Percentiles rank a stretch among this genome's conserved stretches.
These are phyloP conservation scores for Oeneis ivallda DNA, from an alignment of 2,888 invertebrate species.

Conservation along the genomic window DNA sequence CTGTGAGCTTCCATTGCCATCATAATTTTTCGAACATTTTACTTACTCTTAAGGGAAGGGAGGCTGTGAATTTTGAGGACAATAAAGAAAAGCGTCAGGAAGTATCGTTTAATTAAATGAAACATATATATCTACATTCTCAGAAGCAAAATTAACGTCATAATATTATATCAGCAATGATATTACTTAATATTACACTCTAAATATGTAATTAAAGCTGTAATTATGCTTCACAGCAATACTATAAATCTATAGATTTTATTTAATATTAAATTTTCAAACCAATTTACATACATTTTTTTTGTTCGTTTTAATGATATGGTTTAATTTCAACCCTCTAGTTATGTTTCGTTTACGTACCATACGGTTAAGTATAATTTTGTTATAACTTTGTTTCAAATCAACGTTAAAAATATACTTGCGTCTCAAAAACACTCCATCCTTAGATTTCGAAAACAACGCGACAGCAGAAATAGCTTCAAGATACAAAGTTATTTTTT, in stretches of 20 bases:
- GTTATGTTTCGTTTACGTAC: constrained; percentile 40
- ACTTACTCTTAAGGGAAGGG: constrained; percentile 27
- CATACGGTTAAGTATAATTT: constrained; percentile 24
- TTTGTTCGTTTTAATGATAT: constrained; percentile 49
- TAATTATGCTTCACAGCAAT: constrained; percentile 54
- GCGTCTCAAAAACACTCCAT: too few relatives aligned
- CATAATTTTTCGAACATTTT: constrained; percentile 33
- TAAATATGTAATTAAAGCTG: constrained; percentile 52
- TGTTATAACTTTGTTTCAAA: background rate
- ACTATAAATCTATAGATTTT: constrained; percentile 41
- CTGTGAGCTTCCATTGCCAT: constrained; percentile 39
- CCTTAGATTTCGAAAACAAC: too few relatives aligned
- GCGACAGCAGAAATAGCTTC: too few relatives aligned
- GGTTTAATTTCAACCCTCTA: constrained; percentile 31
- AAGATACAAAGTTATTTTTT: too few relatives aligned
- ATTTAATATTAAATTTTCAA: constrained; percentile 32
- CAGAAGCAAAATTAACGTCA: constrained; percentile 48
- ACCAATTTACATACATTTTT: constrained; percentile 39
- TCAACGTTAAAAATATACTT: too few relatives aligned
- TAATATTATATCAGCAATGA: constrained; percentile 25
- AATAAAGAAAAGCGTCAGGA: constrained; percentile 38
- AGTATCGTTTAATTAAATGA: constrained; percentile 58
- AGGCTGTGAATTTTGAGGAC: constrained; percentile 30
- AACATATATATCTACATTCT: constrained; percentile 52
- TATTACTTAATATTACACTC: constrained; percentile 32